Conservation (phyloP, 2,888 invertebrate genomes). For the Leucoma salicis region DNA sequence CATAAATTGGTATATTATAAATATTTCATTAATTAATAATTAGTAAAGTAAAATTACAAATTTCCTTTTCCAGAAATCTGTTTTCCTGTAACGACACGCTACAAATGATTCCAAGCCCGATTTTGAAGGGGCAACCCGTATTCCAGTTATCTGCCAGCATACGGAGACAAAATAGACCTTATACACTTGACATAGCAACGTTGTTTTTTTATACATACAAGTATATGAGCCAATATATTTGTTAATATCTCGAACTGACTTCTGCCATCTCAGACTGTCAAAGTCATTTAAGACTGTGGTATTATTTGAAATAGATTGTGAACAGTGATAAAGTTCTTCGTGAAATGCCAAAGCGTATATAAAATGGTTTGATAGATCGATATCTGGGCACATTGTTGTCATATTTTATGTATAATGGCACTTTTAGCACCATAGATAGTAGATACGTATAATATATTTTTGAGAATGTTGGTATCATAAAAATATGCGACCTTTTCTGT, state of each 20-base stretch:
- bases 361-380: constrained; percentile 20
- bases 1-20: neutral
- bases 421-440: constrained; percentile 12
- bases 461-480: neutral
- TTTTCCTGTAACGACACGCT: constrained; percentile 1
- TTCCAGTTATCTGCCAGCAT: neutral
- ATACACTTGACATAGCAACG: constrained; percentile 8
- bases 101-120: constrained; percentile 13
- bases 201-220: neutral
- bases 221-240: constrained; percentile 23
- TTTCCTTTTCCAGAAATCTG: no score
- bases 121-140: constrained; percentile 14
- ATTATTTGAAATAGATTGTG: constrained; percentile 44
- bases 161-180: constrained; percentile 31
- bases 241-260: constrained; percentile 50
- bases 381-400: constrained; percentile 23
- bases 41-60: no score
- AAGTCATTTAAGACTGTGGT: constrained; percentile 45
- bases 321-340: constrained; percentile 24
- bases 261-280: constrained; percentile 50
- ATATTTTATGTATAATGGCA: constrained; percentile 25
- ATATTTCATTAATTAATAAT: no score
- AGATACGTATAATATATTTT: constrained; percentile 8
- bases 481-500: neutral
- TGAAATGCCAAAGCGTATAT: constrained; percentile 18